Percentiles rank a stretch among this genome's conserved stretches.
Evolutionary conservation across 2,888 invertebrate species (phyloP).

Genomic region (Microctonus aethiopoides): DNA sequence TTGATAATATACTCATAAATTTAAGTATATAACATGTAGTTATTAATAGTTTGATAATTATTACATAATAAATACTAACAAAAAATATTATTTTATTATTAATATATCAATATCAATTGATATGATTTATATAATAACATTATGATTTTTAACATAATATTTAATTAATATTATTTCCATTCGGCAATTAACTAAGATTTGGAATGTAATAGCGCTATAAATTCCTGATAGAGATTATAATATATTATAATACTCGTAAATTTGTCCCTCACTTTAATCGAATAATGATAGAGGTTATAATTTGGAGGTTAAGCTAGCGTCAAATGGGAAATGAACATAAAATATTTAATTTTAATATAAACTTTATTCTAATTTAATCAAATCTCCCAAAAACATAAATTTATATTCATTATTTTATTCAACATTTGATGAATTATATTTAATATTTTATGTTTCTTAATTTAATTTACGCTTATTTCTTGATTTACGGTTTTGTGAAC

Average conservation of each 20-base stretch:
- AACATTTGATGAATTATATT: conserved; percentile 46
- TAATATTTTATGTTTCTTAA: background rate
- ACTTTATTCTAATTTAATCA: conserved; percentile 54
- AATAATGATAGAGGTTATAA: background rate
- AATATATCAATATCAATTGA: too few relatives aligned
- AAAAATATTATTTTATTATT: background rate
- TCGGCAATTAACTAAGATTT: background rate
- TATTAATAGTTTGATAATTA: background rate
- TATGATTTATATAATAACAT: background rate
- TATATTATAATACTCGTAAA: background rate
- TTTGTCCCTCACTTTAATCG: background rate
- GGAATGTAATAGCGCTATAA: background rate
- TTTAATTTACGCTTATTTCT: too few relatives aligned
- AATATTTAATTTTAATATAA: conserved; percentile 44
- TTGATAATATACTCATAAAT: background rate
- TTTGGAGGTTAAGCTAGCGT: background rate
- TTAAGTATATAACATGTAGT: background rate
- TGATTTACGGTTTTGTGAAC: too few relatives aligned
- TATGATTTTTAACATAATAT: background rate
- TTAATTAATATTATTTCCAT: background rate
- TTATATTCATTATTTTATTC: too few relatives aligned
- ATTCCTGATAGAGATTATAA: background rate
- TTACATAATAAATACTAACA: background rate
- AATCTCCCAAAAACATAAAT: conserved; percentile 50
- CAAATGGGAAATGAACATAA: too few relatives aligned